phyloP scores from a whole-genome alignment of 2,888 invertebrate genomes.

The Spilosoma lubricipeda region DNA sequence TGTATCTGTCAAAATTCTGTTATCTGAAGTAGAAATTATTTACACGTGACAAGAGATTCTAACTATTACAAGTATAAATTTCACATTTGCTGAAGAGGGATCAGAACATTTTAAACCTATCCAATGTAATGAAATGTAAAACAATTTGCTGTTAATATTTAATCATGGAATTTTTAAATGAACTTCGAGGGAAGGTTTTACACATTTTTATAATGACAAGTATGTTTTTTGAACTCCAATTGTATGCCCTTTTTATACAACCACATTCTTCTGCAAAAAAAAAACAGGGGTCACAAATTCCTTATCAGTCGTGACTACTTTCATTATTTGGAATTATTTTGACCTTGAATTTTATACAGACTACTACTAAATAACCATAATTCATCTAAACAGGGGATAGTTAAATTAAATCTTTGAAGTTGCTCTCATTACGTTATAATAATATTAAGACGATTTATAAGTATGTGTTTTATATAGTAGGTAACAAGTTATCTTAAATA shows the following conservation, averaged over 20 bases:
- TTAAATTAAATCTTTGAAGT: too few relatives aligned
- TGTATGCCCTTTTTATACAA: neutral
- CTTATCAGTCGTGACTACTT: neutral
- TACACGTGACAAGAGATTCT: neutral
- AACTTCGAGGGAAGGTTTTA: too few relatives aligned
- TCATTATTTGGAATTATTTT: neutral
- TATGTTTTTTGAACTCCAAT: too few relatives aligned
- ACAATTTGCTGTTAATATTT: too few relatives aligned
- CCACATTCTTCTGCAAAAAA: neutral
- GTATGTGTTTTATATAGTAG: neutral
- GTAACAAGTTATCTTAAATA: neutral
- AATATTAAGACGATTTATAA: neutral
- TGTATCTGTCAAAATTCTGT: neutral
- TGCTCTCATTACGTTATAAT: too few relatives aligned
- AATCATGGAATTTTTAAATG: too few relatives aligned
- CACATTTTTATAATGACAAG: too few relatives aligned
- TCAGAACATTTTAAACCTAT: too few relatives aligned
- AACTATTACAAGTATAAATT: neutral
- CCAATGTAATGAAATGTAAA: too few relatives aligned
- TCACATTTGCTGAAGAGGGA: neutral
- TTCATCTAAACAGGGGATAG: neutral
- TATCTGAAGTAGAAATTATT: neutral
- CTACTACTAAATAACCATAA: neutral
- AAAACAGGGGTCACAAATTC: neutral
- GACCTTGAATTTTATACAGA: neutral